phyloP scores from a whole-genome alignment of 1,140 invertebrate species.

The Neuroterus valhalla region DNA sequence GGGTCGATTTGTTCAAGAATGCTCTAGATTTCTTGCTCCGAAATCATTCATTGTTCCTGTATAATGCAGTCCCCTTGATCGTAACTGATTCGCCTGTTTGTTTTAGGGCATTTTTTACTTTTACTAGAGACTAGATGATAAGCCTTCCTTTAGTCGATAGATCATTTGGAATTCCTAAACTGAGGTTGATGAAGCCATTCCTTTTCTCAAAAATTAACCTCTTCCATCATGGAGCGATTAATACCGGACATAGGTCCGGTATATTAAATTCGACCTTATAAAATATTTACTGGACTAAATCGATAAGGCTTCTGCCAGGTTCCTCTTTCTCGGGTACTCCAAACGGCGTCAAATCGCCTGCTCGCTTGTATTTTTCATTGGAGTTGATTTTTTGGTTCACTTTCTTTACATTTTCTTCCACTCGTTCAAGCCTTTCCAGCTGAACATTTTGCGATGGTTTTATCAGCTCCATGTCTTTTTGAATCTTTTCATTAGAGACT shows the following conservation, averaged over 20 bases:
- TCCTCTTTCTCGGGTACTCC: neutral
- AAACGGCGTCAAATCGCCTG: neutral
- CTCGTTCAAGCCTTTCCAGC: neutral
- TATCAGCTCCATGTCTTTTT: neutral
- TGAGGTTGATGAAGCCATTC: neutral
- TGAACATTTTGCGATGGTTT: neutral
- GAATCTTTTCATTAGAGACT: neutral
- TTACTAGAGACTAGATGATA: neutral
- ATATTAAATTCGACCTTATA: neutral
- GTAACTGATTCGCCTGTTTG: neutral
- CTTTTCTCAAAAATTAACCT: neutral
- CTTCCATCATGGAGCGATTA: neutral
- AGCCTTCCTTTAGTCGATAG: neutral
- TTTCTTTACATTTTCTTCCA: neutral
- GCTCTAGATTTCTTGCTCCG: neutral
- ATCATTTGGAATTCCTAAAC: neutral
- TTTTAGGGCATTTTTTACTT: neutral
- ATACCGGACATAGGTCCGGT: neutral
- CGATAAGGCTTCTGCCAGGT: neutral
- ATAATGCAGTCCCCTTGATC: no score
- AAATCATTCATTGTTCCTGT: no score
- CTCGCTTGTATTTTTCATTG: neutral
- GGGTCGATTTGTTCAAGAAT: neutral
- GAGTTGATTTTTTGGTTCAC: neutral
- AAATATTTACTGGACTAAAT: neutral